Percentiles rank a stretch among this genome's conserved stretches.
Conservation (phyloP, 2,888 invertebrate genomes). For the Ypsolopha scabrella region DNA sequence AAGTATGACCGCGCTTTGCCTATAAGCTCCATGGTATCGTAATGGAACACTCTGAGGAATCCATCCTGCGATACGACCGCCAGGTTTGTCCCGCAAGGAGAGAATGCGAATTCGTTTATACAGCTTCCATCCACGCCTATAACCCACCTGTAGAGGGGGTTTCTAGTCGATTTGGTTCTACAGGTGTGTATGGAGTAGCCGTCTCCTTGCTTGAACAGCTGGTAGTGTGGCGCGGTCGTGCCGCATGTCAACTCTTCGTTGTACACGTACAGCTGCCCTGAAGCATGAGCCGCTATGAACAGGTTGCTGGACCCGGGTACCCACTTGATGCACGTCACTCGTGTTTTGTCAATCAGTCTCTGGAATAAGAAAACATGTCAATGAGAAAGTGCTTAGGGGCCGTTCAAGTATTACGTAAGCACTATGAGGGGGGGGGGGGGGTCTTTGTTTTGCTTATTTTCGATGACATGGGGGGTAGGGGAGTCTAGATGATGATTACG, state of each 20-base stretch:
- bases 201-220: conserved; percentile 94
- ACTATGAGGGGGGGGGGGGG: too few species aligned
- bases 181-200: conserved; percentile 95
- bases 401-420: too few species aligned
- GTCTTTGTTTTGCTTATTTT: too few species aligned
- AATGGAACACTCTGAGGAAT: conserved; percentile 95
- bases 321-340: conserved; percentile 98
- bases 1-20: conserved; percentile 97
- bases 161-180: conserved; percentile 95
- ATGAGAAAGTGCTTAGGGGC: too few species aligned
- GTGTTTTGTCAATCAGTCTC: conserved; percentile 93
- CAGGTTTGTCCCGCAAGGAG: conserved; percentile 92
- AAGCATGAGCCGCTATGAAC: conserved; percentile 94
- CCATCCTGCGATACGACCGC: conserved; percentile 97
- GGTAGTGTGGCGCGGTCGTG: conserved; percentile 92
- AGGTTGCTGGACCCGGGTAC: conserved; percentile 94
- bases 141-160: conserved; percentile 88
- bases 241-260: conserved; percentile 95
- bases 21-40: conserved; percentile 96
- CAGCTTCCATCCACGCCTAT: conserved; percentile 84
- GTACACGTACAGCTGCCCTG: conserved; percentile 97
- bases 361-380: conserved; percentile 49
- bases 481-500: too few species aligned
- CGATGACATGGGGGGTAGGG: too few species aligned
- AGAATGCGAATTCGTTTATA: conserved; percentile 98